Evolutionary conservation across 2,113 vertebrate species (phyloP).

Genomic region (Mormoops blainvillei): DNA sequence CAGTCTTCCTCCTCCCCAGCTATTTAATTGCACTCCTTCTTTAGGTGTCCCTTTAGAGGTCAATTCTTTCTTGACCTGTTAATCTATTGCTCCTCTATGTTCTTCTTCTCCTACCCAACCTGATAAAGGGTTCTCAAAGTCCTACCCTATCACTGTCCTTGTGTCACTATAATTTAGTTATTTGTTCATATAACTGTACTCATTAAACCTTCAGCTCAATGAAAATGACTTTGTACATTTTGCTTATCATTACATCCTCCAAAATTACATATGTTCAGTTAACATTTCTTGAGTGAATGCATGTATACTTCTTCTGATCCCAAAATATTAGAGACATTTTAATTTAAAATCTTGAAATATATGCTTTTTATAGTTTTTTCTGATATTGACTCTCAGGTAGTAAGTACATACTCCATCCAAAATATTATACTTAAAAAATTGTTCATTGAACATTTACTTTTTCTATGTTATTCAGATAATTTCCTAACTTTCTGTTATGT

Average conservation of each 20-base stretch:
- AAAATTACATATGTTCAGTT: background rate
- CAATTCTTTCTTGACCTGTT: background rate
- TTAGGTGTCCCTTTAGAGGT: background rate
- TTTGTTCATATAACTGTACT: background rate
- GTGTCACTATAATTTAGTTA: background rate
- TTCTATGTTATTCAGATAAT: background rate
- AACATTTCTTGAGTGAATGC: background rate
- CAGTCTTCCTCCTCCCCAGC: background rate
- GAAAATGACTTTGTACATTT: background rate
- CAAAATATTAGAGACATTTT: background rate
- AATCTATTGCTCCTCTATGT: background rate
- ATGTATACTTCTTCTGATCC: background rate
- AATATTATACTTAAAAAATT: background rate
- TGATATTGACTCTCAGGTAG: background rate
- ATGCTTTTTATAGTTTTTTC: background rate
- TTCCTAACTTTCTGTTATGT: background rate
- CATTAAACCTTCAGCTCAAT: background rate
- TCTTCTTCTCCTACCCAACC: background rate
- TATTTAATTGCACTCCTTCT: background rate
- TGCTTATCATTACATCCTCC: background rate
- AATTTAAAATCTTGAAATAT: background rate
- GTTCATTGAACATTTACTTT: constrained; percentile 15
- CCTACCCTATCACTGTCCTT: background rate
- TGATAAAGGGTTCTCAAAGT: background rate
- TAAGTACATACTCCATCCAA: background rate